phyloP scores from a whole-genome alignment of 2,113 vertebrate genomes.

The Microtus montanus region DNA sequence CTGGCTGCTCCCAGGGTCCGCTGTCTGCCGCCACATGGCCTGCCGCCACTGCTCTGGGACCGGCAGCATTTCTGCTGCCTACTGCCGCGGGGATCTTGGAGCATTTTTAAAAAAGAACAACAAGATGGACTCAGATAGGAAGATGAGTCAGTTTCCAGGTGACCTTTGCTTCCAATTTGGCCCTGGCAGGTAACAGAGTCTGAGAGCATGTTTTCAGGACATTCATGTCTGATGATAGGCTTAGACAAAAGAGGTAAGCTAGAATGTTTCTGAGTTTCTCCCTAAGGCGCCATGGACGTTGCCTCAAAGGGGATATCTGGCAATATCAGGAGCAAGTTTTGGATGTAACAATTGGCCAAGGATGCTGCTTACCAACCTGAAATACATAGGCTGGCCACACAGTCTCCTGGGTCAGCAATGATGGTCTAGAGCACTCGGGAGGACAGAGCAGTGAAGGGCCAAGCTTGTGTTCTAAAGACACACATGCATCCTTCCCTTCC shows the following conservation, averaged over 20 bases:
- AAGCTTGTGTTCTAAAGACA: neutral
- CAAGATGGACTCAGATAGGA: neutral
- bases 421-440: rapidly evolving
- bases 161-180: neutral
- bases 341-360: too few species aligned
- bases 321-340: neutral
- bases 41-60: too few species aligned
- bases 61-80: too few species aligned
- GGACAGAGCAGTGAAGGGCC: neutral
- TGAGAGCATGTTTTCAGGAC: neutral
- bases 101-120: too few species aligned
- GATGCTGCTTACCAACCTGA: rapidly evolving
- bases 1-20: too few species aligned
- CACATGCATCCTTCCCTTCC: neutral
- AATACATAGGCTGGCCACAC: neutral
- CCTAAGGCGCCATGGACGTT: neutral
- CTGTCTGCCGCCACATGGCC: too few species aligned
- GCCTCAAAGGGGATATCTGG: neutral
- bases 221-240: neutral
- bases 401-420: rapidly evolving
- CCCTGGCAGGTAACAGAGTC: neutral
- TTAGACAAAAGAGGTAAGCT: neutral
- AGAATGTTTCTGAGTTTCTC: neutral
- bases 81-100: too few species aligned
- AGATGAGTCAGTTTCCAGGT: neutral